These are phyloP conservation scores for Temnothorax longispinosus DNA, from an alignment of 1,140 invertebrate species.

Conservation along the genomic window DNA sequence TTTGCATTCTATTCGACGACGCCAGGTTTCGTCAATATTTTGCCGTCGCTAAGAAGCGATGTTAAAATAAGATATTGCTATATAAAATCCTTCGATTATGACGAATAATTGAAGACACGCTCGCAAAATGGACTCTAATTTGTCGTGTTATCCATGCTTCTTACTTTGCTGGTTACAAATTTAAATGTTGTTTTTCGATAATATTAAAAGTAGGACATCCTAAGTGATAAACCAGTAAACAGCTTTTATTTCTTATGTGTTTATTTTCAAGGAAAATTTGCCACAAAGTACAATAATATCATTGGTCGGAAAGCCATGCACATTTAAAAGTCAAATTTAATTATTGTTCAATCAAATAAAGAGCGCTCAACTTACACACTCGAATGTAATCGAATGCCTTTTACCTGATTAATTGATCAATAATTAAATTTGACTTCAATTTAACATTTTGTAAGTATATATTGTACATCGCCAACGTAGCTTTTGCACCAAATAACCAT, in stretches of 20 bases:
- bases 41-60: conserved; percentile 10
- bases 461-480: neutral
- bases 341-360: neutral
- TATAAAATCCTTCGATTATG: conserved; percentile 14
- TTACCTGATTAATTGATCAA: conserved; percentile 20
- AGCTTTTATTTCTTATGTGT: neutral
- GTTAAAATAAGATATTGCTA: conserved; percentile 32
- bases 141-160: neutral
- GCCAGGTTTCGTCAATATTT: conserved; percentile 48
- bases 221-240: neutral
- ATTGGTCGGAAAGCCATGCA: no score
- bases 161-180: neutral
- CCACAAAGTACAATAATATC: neutral
- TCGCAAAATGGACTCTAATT: neutral
- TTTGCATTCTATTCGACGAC: conserved; percentile 41
- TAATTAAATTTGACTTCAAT: conserved; percentile 25
- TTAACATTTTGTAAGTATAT: neutral
- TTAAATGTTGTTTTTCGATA: neutral
- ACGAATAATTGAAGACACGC: conserved; percentile 18
- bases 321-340: neutral
- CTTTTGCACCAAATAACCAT: neutral
- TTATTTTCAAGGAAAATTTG: neutral
- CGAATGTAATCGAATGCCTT: neutral
- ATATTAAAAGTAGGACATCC: neutral
- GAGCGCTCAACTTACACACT: neutral